These are phyloP conservation scores for Parazoanthus darwini DNA, from an alignment of 92 coral and sea anemone genomes.

Conservation along the genomic window DNA sequence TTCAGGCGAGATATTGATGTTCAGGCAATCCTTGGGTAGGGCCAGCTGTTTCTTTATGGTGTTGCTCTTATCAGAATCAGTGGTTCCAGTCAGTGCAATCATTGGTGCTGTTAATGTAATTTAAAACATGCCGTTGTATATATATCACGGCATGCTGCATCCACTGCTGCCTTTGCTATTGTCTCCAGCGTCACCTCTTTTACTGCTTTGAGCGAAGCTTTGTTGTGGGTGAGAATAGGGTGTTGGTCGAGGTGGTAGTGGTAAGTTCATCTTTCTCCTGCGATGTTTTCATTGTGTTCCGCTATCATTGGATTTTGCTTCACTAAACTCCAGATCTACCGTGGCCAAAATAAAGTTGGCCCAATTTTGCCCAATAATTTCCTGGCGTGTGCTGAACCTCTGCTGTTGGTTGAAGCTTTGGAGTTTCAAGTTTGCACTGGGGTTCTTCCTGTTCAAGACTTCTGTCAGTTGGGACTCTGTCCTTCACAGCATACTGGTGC, in stretches of 20 bases:
- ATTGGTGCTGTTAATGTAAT: not conserved
- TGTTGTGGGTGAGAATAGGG: constrained; percentile 27
- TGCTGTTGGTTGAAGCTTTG: too few species aligned
- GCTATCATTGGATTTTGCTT: too few species aligned
- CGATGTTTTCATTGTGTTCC: too few species aligned
- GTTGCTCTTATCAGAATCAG: not conserved
- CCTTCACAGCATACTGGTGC: too few species aligned
- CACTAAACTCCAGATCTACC: too few species aligned
- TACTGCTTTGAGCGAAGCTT: constrained; percentile 29
- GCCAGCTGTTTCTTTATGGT: constrained; percentile 24
- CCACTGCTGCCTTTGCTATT: constrained; percentile 36
- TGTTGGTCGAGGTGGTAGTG: constrained; percentile 2
- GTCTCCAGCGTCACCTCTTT: constrained; percentile 38
- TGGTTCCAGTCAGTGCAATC: not conserved
- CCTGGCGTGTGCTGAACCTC: too few species aligned
- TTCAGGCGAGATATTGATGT: not conserved
- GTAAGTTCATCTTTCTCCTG: not conserved
- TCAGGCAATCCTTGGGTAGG: not conserved
- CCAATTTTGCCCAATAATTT: too few species aligned
- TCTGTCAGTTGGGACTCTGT: too few species aligned
- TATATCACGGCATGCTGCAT: not conserved
- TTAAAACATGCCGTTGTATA: too few species aligned
- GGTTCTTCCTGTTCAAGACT: too few species aligned
- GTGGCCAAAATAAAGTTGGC: too few species aligned
- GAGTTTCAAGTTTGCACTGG: too few species aligned